Percentiles rank a stretch among this genome's conserved stretches.
These are phyloP conservation scores for Brachyistius frenatus DNA, from an alignment of 2,113 vertebrate species.

Conservation along the genomic window DNA sequence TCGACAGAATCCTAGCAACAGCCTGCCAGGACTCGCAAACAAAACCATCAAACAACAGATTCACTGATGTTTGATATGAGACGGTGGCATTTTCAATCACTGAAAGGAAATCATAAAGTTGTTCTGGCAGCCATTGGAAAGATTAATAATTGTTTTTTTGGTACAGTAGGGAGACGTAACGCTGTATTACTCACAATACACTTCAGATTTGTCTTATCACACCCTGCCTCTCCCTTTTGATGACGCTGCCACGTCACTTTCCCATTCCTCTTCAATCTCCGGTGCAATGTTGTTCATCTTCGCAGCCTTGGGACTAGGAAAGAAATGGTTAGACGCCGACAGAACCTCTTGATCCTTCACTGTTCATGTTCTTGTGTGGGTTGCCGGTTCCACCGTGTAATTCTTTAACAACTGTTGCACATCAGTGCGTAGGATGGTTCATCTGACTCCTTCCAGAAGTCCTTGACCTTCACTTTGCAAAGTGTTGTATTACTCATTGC, in stretches of 20 bases:
- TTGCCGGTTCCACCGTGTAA: slow-evolving; percentile 1
- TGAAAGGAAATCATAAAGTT: neutral
- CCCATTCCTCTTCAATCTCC: neutral
- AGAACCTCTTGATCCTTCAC: neutral
- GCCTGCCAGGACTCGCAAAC: slow-evolving; percentile 14
- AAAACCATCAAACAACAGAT: neutral
- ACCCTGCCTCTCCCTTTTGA: slow-evolving; percentile 8
- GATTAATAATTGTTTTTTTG: neutral
- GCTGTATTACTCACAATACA: neutral
- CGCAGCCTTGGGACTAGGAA: slow-evolving; percentile 9
- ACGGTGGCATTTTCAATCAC: neutral
- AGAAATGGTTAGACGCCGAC: slow-evolving; percentile 1
- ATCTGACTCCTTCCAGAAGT: neutral
- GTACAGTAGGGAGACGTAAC: no score
- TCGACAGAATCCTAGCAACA: slow-evolving; percentile 6
- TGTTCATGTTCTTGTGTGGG: slow-evolving; percentile 22
- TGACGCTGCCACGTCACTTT: neutral
- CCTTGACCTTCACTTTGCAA: neutral
- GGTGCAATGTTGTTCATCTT: neutral
- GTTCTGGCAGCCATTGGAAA: neutral
- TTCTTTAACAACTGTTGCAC: neutral
- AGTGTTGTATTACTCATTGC: rapidly evolving
- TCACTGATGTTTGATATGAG: neutral
- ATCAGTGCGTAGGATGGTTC: neutral
- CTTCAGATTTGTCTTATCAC: neutral